Evolutionary conservation across 2,888 invertebrate species (phyloP), one percentile per base, ranked within the genome.

Genomic region (Scaptomyza parva): DNA sequence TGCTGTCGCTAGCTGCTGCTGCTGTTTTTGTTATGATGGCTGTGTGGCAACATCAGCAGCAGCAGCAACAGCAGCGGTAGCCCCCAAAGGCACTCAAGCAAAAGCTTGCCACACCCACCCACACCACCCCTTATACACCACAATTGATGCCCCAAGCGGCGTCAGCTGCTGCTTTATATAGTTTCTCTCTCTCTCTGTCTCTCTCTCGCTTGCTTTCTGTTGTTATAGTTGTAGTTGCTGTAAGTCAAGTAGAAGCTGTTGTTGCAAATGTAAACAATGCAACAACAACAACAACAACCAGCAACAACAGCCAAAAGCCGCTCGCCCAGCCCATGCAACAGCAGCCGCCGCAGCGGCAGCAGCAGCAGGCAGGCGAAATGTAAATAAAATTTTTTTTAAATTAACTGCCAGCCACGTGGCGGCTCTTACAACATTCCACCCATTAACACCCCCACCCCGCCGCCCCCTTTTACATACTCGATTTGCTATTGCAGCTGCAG

Each of bases 321-420:
- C 70, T 71, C 66, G 70, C 70, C 75, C n/a, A n/a, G n/a, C n/a
- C n/a, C n/a, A n/a, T n/a, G n/a, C n/a, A n/a, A n/a, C n/a, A n/a
- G n/a, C n/a, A n/a, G n/a, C n/a, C n/a, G 40, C 70, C 62, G 43
- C 73, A 61, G 17, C 69, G 53, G 24, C 64, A 50, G 40, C 53
- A 58, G 28, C 57, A 30, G 70, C 70, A 71, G 83, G 65, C 69
- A 83, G 80, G 73, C 78, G 59, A 87, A 80, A 78, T 87, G 86
- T 78, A 80, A 83, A 78, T 86, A 84, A 24, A 75, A 70, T 69
- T 73, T 73, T 75, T 85, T 86, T 76, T 70, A 81, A 83, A 84
- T 86, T 78, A 86, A 86, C 86, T 83, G 65, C 53, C 86, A 69
- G 78, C 70, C 82, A 82, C 81, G 85, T 82, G 82, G 61, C 35